Base-by-base conservation (phyloP, 1,140 invertebrate genomes). In the Aphelinus certus region DNA sequence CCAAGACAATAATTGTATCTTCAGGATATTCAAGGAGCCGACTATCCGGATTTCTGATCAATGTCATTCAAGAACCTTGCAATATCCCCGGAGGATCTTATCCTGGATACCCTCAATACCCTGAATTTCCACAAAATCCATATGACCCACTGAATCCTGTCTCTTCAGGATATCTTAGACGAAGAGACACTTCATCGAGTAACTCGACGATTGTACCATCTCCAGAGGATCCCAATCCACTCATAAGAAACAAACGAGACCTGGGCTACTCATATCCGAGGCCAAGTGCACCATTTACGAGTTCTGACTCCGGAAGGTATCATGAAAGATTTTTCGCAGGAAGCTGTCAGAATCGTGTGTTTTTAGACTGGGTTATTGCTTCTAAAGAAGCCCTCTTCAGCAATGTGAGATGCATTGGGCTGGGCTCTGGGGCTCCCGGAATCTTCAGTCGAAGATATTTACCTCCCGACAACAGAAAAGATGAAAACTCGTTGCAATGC, bases 41-140 rank as follows among this genome's bases (percentile, higher is more conserved):
- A 71, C 81, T 83, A 56, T 87, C 81, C 78, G 91, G 91, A 56
- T 91, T 91, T 76, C 78, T 89, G 0, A 79, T 91, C 10, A 89
- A 91, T 76, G 81, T 90, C 10, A 77, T 85, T 10, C 90, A 91
- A 77, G 90, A 91, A 76, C 81, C 87, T 75, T 90, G 90, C 77
- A 73, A 64, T 26, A 1, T 3, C 3, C 4, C 3, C n/a, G 53
- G 47, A 63, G 61, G 55, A 63, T 5, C 49, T 7, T 55, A 63
- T 58, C 60, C 66, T 7, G 3, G 10, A 0, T 64, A 63, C 46
- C 61, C 58, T 7, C 7, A n/a, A 4, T 45, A 75, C 47, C 48
- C 73, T 0, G 10, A 2, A 0, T 43, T 48, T 57, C 46, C 46
- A 5, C 6, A 26, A 2, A 48, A 64, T 48, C 61, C 61, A 0